A percentile compares a stretch with the other conserved stretches of the same genome.
Conservation (phyloP, 2,888 invertebrate species). For the Cheilosia vernalis region DNA sequence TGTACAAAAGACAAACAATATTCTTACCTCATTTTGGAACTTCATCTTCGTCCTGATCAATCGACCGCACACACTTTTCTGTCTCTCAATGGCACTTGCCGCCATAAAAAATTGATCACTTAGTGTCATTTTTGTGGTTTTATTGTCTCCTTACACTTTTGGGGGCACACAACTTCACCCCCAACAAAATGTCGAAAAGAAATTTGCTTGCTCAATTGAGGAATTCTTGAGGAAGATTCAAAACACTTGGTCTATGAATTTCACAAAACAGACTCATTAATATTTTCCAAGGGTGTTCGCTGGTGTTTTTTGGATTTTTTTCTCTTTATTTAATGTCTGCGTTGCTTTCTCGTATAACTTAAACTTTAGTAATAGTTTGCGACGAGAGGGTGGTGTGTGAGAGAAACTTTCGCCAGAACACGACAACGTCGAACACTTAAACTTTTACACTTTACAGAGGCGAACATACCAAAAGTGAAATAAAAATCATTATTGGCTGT, state of each 20-base stretch:
- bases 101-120: conserved; percentile 71
- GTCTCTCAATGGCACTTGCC: conserved; percentile 64
- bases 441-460: conserved; percentile 70
- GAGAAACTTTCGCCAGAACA: conserved; percentile 44
- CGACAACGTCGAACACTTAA: conserved; percentile 52
- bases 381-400: neutral
- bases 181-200: neutral
- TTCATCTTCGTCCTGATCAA: conserved; percentile 62
- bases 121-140: conserved; percentile 63
- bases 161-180: neutral
- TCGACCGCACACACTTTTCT: conserved; percentile 58
- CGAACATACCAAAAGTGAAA: conserved; percentile 37
- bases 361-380: conserved; percentile 41
- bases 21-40: conserved; percentile 47
- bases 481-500: conserved; percentile 39
- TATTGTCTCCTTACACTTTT: neutral
- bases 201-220: conserved; percentile 48
- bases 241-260: conserved; percentile 60
- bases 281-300: conserved; percentile 33
- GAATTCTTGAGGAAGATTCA: conserved; percentile 27
- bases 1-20: neutral
- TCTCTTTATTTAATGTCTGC: neutral
- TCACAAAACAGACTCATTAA: conserved; percentile 69
- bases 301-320: neutral
- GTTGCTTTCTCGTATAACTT: neutral